Evolutionary conservation across 2,113 vertebrate species (phyloP).

Genomic region (Dermatemys mawii): DNA sequence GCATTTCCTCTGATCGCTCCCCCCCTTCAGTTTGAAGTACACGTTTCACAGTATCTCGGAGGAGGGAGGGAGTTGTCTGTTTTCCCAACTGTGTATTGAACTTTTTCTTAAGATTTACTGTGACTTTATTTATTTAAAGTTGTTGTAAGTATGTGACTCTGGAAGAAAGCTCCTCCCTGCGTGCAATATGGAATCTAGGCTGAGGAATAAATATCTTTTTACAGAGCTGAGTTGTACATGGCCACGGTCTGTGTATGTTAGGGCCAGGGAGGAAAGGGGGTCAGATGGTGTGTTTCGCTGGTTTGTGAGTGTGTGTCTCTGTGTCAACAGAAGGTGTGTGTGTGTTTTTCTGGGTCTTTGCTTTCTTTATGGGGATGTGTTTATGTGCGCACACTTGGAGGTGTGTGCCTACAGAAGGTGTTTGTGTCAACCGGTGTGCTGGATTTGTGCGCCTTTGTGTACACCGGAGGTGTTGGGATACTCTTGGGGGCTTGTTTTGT

Average conservation of each 20-base stretch:
- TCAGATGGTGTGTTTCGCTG: background rate
- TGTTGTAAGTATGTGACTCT: constrained; percentile 38
- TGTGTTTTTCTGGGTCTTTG: background rate
- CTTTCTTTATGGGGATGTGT: background rate
- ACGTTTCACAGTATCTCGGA: background rate
- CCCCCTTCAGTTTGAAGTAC: background rate
- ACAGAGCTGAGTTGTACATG: background rate
- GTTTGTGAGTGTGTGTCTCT: background rate
- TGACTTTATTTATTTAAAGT: constrained; percentile 66
- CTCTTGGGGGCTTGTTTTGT: background rate
- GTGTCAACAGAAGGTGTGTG: background rate
- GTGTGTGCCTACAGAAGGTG: rapidly evolving
- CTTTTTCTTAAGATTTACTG: background rate
- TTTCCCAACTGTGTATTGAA: background rate
- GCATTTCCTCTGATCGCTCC: background rate
- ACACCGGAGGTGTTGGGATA: background rate
- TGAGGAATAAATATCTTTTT: constrained; percentile 63
- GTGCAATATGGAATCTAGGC: constrained; percentile 67
- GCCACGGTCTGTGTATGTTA: background rate
- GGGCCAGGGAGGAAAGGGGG: rapidly evolving
- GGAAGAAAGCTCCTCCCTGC: constrained; percentile 42
- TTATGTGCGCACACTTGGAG: background rate
- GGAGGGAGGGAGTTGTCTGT: background rate
- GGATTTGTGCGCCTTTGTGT: background rate
- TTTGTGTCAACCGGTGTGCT: background rate